Percentiles rank a stretch among this genome's conserved stretches.
phyloP scores from a whole-genome alignment of 2,888 invertebrate species.

The Polymixis lichenea region DNA sequence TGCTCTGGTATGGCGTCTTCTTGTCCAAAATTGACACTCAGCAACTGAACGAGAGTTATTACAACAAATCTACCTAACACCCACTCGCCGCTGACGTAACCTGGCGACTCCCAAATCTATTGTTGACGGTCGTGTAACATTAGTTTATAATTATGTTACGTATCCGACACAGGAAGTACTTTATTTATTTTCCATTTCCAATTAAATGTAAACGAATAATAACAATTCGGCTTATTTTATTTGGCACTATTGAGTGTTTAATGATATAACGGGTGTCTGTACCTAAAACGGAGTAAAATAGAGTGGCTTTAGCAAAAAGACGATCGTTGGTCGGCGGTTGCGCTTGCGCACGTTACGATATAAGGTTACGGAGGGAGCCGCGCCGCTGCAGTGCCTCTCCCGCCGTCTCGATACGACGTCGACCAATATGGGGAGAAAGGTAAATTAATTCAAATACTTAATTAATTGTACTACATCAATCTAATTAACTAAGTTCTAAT shows the following conservation, averaged over 20 bases:
- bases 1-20: conserved; percentile 9
- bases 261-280: conserved; percentile 76
- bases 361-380: conserved; percentile 78
- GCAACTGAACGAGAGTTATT: conserved; percentile 20
- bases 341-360: conserved; percentile 76
- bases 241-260: conserved; percentile 52
- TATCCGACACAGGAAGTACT: conserved; percentile 70
- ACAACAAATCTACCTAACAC: conserved; percentile 61
- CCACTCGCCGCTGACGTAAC: conserved; percentile 71
- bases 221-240: conserved; percentile 60
- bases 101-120: conserved; percentile 57
- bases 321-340: conserved; percentile 63
- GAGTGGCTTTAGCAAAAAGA: conserved; percentile 69
- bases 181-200: conserved; percentile 69
- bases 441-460: conserved; percentile 69
- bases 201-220: conserved; percentile 67
- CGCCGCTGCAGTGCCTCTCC: conserved; percentile 83
- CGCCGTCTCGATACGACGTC: conserved; percentile 79
- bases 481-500: background rate
- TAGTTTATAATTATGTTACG: conserved; percentile 65
- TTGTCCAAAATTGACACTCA: conserved; percentile 23
- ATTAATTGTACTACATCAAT: conserved; percentile 25
- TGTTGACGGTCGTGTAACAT: conserved; percentile 61
- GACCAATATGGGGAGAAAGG: conserved; percentile 85
- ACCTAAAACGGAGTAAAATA: conserved; percentile 61